Percentiles rank a stretch among this genome's conserved stretches.
phyloP scores from a whole-genome alignment of 2,113 vertebrate species.

The Hymenochirus boettgeri region DNA sequence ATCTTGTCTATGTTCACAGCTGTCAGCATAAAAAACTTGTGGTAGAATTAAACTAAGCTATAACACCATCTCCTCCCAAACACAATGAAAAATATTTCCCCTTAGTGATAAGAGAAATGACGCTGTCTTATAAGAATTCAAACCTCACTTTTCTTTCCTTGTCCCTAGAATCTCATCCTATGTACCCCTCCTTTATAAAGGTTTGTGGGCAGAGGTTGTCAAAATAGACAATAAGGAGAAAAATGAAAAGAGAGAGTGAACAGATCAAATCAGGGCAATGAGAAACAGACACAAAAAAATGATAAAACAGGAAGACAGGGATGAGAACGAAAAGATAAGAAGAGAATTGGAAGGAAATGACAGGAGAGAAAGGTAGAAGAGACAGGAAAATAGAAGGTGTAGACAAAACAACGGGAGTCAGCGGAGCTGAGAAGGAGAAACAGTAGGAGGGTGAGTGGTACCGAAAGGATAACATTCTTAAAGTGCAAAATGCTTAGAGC shows the following conservation, averaged over 20 bases:
- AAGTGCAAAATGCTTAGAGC: not conserved
- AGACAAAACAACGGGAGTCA: conserved; percentile 26
- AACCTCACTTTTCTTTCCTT: conserved; percentile 23
- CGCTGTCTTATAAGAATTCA: conserved; percentile 45
- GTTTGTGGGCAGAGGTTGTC: conserved; percentile 16
- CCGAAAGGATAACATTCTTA: not conserved
- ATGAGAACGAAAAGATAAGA: not conserved
- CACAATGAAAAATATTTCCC: not conserved
- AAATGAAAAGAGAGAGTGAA: not conserved
- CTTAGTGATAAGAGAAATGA: conserved; percentile 47
- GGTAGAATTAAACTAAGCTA: not conserved
- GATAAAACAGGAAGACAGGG: not conserved
- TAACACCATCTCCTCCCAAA: not conserved
- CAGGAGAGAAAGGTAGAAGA: not conserved
- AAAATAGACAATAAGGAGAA: conserved; percentile 28
- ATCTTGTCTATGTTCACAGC: not conserved
- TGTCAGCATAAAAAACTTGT: not conserved
- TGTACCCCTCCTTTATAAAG: conserved; percentile 20
- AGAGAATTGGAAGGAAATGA: not conserved
- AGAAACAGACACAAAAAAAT: not conserved
- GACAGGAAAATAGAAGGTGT: conserved; percentile 14
- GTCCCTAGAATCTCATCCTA: conserved; percentile 30
- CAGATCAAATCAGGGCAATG: conserved; percentile 8
- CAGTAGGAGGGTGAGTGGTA: not conserved
- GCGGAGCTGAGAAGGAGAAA: not conserved